Evolutionary conservation across 1,140 invertebrate species (phyloP).

Genomic region (Pseudoatta argentina): DNA sequence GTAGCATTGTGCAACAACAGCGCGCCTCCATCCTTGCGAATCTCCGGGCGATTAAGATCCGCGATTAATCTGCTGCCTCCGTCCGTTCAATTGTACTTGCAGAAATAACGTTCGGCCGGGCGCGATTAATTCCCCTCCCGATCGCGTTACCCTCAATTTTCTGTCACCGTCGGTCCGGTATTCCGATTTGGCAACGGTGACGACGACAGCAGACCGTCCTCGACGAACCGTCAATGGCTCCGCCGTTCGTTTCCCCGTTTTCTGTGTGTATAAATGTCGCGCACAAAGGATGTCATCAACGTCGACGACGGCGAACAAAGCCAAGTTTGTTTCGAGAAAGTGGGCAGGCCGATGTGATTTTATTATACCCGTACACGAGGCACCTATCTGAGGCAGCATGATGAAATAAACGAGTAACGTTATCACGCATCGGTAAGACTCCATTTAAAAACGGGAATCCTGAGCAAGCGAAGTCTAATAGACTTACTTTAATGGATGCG

Average conservation of each 20-base stretch:
- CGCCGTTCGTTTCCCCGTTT: background rate
- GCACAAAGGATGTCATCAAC: constrained; percentile 21
- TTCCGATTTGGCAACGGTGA: constrained; percentile 66
- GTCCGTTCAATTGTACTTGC: constrained; percentile 45
- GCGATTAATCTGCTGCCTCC: constrained; percentile 47
- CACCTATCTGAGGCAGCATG: background rate
- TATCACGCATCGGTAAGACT: background rate
- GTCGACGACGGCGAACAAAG: constrained; percentile 54
- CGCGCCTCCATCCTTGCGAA: background rate
- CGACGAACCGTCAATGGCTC: constrained; percentile 15
- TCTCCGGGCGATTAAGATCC: constrained; percentile 59
- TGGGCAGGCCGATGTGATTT: constrained; percentile 27
- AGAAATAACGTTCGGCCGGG: constrained; percentile 71
- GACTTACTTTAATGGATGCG: background rate
- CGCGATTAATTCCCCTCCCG: constrained; percentile 63
- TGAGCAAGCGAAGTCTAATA: background rate
- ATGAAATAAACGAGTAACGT: constrained; percentile 35
- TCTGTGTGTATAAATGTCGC: constrained; percentile 54
- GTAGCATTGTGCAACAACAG: constrained; percentile 34
- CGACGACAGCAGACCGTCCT: constrained; percentile 15
- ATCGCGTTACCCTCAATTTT: constrained; percentile 68
- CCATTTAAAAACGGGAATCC: background rate
- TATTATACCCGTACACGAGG: constrained; percentile 20
- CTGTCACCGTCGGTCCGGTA: constrained; percentile 63
- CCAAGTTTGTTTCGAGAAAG: constrained; percentile 39